A percentile compares a stretch with the other conserved stretches of the same genome.
These are phyloP conservation scores for Slavum lentiscoides DNA, from an alignment of 2,888 invertebrate genomes.

Conservation along the genomic window DNA sequence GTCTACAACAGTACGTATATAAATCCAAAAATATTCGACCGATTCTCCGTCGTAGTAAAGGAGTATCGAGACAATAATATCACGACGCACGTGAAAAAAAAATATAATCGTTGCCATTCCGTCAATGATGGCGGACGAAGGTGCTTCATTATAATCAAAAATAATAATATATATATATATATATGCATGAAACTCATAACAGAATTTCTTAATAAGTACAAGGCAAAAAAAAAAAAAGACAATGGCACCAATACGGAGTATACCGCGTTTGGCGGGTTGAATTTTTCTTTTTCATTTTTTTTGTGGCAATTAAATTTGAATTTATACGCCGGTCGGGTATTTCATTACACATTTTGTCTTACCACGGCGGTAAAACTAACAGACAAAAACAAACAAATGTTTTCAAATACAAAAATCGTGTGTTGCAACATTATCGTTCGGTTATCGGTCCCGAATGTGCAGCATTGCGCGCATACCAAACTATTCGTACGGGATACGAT, in stretches of 20 bases:
- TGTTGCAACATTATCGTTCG: too few species aligned
- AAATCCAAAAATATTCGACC: too few species aligned
- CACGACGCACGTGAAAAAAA: neutral
- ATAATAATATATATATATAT: slow-evolving; percentile 23
- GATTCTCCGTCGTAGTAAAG: neutral
- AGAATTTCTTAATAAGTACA: neutral
- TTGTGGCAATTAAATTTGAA: slow-evolving; percentile 39
- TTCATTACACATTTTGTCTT: neutral
- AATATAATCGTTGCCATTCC: slow-evolving; percentile 8
- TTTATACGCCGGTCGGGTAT: slow-evolving; percentile 22
- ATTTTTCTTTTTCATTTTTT: slow-evolving; percentile 8
- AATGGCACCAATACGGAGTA: slow-evolving; percentile 32
- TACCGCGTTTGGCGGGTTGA: slow-evolving; percentile 6
- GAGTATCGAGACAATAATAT: neutral
- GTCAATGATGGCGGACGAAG: slow-evolving; percentile 5
- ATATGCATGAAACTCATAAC: slow-evolving; percentile 27
- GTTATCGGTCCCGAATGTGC: too few species aligned
- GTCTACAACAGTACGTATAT: too few species aligned
- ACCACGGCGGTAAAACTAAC: neutral
- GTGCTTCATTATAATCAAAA: slow-evolving; percentile 38
- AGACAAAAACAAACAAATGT: neutral
- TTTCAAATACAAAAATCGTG: neutral
- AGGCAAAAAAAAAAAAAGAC: neutral
- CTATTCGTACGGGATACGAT: too few species aligned
- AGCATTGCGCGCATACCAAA: too few species aligned